A percentile compares a stretch with the other conserved stretches of the same genome.
These are phyloP conservation scores for Aurelia sp. DNA, from an alignment of 30 jellyfish, hydroid and myxozoan genomes.

Conservation along the genomic window DNA sequence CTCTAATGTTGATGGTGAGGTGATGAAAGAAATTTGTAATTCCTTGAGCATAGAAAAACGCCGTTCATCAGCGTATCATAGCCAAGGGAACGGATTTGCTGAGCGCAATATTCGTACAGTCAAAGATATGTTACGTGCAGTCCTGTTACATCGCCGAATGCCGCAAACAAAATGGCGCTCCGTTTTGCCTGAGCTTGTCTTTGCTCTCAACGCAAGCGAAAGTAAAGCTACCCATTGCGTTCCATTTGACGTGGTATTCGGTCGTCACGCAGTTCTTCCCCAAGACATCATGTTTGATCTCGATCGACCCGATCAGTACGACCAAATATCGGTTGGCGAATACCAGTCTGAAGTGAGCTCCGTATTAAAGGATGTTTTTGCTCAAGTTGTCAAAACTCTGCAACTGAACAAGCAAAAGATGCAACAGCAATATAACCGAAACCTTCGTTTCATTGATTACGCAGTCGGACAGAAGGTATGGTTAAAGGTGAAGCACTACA, in stretches of 20 bases:
- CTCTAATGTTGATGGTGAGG: slow-evolving; percentile 29
- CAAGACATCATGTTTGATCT: neutral
- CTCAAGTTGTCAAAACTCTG: slow-evolving; percentile 5
- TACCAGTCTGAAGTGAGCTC: slow-evolving; percentile 2
- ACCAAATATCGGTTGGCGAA: neutral
- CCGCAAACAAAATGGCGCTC: too few species aligned
- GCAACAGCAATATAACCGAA: slow-evolving; percentile 14
- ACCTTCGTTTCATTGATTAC: slow-evolving; percentile 11
- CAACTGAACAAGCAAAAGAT: slow-evolving; percentile 6
- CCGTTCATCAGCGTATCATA: neutral
- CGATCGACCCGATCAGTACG: neutral
- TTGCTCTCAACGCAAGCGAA: too few species aligned
- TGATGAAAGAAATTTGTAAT: slow-evolving; percentile 10
- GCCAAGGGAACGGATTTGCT: neutral
- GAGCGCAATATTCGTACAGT: slow-evolving; percentile 37
- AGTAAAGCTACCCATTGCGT: too few species aligned
- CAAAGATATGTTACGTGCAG: neutral
- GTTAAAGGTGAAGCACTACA: neutral
- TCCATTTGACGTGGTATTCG: too few species aligned
- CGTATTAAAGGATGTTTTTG: slow-evolving; percentile 1
- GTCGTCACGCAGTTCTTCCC: too few species aligned
- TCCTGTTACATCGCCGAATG: too few species aligned
- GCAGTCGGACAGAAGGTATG: neutral
- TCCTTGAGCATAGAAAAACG: slow-evolving; percentile 25
- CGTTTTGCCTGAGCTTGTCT: too few species aligned